Base-by-base conservation (phyloP, 1,140 invertebrate species). In the Brachionus calyciflorus region DNA sequence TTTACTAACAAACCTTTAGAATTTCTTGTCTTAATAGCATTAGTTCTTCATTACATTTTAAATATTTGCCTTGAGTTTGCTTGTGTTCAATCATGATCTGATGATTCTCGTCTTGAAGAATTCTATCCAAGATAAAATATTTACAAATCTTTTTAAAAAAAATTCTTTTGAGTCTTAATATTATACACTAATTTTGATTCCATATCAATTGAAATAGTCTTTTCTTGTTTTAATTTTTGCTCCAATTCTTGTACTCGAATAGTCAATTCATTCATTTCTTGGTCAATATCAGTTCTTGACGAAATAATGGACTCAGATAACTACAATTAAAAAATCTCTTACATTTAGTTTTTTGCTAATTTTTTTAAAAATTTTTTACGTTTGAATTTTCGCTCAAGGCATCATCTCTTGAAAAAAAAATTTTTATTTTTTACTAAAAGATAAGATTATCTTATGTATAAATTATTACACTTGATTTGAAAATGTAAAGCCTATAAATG, bases 401-500 rank as follows among this genome's bases (percentile, higher is more conserved):
- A 21, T 73, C 69, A 10, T 73, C 49, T 19, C 69, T 73, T 49
- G 1, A 30, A 33, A 40, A 37, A 37, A 37, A 19, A 60, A 37
- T 19, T 6, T 14, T n/a, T 19, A 33, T 33, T 24, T 17, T 53
- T 12, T n/a, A n/a, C n/a, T n/a, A n/a, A n/a, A 30, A 17, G 17
- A 55, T 14, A 10, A 19, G 26, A 53, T 6, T 19, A 12, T 55
- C 12, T 1, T 19, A 24, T 57, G 37, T 17, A 26, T 0, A 48
- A 73, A 28, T 30, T 40, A 40, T 46, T 28, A 21, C 6, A 30
- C 6, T 41, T 96, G 93, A 78, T 90, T 91, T 53, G 92, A 94
- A 82, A 96, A 99, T 0, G 96, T 98, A 82, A 99, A 99, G 7
- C 96, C 95, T 76, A 99, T 93, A 86, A 99, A 99, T 17, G 96